A percentile compares a stretch with the other conserved stretches of the same genome.
Evolutionary conservation across 2,888 invertebrate species (phyloP).

Genomic region (Drosophila anomelani): DNA sequence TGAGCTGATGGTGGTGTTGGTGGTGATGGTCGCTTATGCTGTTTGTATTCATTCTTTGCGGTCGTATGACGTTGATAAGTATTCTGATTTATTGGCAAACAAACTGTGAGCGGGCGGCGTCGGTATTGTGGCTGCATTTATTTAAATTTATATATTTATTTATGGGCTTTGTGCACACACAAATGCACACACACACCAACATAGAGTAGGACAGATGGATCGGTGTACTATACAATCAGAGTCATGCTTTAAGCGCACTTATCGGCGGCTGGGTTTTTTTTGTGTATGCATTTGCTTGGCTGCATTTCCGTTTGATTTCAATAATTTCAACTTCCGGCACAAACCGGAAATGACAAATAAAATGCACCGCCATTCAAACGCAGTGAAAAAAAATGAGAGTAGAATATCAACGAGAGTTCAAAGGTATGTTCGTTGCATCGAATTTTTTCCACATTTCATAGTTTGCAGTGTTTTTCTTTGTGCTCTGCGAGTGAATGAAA

Average conservation of each 20-base stretch:
- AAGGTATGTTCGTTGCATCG: neutral
- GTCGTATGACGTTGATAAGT: conserved; percentile 81
- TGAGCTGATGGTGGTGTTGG: neutral
- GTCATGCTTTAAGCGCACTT: conserved; percentile 56
- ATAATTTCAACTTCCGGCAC: conserved; percentile 77
- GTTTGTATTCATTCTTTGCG: conserved; percentile 75
- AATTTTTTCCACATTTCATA: neutral
- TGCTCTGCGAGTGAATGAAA: conserved; percentile 1
- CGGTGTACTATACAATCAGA: conserved; percentile 22
- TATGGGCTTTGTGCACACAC: conserved; percentile 59
- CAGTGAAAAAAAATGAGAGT: conserved; percentile 43
- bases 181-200: conserved; percentile 32
- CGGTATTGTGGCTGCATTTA: conserved; percentile 59
- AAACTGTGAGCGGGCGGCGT: conserved; percentile 52
- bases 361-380: conserved; percentile 55
- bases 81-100: conserved; percentile 82
- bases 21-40: conserved; percentile 52
- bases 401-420: neutral
- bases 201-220: conserved; percentile 25
- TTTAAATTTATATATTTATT: conserved; percentile 78
- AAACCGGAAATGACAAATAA: conserved; percentile 78
- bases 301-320: conserved; percentile 74
- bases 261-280: conserved; percentile 48
- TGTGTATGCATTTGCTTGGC: conserved; percentile 55
- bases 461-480: conserved; percentile 1